Conservation (phyloP, 1,140 invertebrate genomes). For the Zaprionus vittiger region DNA sequence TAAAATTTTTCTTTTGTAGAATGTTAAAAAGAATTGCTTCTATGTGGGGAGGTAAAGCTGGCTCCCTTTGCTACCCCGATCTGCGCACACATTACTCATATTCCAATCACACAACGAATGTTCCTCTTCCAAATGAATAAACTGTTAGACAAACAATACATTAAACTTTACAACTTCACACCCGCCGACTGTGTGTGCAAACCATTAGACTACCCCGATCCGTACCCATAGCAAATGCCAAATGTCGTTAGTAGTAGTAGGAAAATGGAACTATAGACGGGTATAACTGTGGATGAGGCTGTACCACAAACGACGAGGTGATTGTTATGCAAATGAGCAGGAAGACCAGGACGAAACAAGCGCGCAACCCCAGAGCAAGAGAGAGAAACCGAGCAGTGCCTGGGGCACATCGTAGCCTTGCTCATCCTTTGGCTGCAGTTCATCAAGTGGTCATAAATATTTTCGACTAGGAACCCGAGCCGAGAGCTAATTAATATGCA, state of each 20-base stretch:
- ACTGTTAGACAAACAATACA: slow-evolving; percentile 82
- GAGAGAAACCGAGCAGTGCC: background rate
- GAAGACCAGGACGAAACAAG: slow-evolving; percentile 68
- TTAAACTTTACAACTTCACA: slow-evolving; percentile 83
- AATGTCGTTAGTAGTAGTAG: slow-evolving; percentile 1
- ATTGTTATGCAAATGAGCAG: slow-evolving; percentile 80
- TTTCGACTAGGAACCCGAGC: slow-evolving; percentile 32
- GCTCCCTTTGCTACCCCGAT: slow-evolving; percentile 51
- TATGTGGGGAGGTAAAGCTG: background rate
- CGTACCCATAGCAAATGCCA: background rate
- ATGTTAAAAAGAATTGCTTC: background rate
- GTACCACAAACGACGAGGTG: slow-evolving; percentile 76
- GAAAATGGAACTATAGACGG: slow-evolving; percentile 9
- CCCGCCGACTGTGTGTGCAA: slow-evolving; percentile 65
- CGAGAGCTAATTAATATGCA: slow-evolving; percentile 76
- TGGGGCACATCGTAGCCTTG: slow-evolving; percentile 1
- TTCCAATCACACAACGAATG: slow-evolving; percentile 58
- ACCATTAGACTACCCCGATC: slow-evolving; percentile 59
- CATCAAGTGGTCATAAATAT: slow-evolving; percentile 83
- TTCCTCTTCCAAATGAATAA: slow-evolving; percentile 79
- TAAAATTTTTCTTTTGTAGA: background rate
- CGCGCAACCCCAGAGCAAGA: slow-evolving; percentile 50
- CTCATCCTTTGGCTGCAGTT: slow-evolving; percentile 58
- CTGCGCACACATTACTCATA: slow-evolving; percentile 44
- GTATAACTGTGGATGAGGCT: slow-evolving; percentile 29